Conservation (phyloP, 2,888 invertebrate species). For the Torymus auratus region DNA sequence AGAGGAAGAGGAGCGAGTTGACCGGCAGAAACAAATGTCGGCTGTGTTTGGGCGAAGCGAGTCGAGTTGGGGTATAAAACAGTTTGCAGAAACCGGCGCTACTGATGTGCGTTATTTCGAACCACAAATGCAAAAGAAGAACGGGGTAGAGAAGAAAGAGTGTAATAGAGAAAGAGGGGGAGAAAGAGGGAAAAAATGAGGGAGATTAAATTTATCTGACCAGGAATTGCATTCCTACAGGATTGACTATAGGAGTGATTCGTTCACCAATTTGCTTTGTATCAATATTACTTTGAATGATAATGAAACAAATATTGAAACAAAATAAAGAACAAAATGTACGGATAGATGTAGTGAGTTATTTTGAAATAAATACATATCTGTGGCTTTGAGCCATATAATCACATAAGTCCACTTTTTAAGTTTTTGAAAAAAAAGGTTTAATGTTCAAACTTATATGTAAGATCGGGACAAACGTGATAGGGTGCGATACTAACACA, state of each 20-base stretch:
- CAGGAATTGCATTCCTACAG: slow-evolving; percentile 16
- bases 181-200: background rate
- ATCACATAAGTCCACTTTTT: no score
- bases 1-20: slow-evolving; percentile 33
- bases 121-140: slow-evolving; percentile 16
- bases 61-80: slow-evolving; percentile 12
- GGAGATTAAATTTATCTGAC: slow-evolving; percentile 34
- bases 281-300: background rate
- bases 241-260: slow-evolving; percentile 8
- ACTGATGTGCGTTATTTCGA: slow-evolving; percentile 19
- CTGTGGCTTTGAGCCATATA: no score
- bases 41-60: slow-evolving; percentile 20
- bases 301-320: no score
- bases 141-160: background rate
- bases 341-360: no score
- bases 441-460: no score
- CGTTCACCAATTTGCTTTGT: background rate
- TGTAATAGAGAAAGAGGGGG: slow-evolving; percentile 1
- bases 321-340: no score
- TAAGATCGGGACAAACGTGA: no score
- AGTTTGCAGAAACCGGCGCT: slow-evolving; percentile 13
- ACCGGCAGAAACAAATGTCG: slow-evolving; percentile 46
- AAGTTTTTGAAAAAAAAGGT: no score
- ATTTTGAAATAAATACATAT: no score
- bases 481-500: no score